phyloP scores from a whole-genome alignment of 1,140 invertebrate genomes.

The Ceratina calcarata region DNA sequence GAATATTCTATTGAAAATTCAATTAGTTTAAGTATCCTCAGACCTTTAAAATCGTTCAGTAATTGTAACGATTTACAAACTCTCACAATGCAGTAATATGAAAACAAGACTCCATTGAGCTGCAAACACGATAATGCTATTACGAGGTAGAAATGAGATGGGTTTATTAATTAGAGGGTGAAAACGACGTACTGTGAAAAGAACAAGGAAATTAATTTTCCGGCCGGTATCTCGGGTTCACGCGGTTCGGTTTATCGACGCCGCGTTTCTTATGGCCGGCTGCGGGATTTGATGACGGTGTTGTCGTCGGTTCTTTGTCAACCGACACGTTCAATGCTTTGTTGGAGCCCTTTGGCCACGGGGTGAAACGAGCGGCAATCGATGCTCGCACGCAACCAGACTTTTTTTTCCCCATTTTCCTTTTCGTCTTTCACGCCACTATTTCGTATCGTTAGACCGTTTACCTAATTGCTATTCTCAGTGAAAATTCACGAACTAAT shows the following conservation, averaged over 20 bases:
- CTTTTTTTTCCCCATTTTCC: background rate
- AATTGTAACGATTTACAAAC: too few species aligned
- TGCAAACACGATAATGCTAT: background rate
- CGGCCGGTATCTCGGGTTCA: background rate
- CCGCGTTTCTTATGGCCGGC: background rate
- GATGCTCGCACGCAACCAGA: background rate
- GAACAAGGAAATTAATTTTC: slow-evolving; percentile 13
- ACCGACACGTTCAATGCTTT: background rate
- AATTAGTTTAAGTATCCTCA: too few species aligned
- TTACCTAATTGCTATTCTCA: too few species aligned
- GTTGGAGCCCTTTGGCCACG: background rate
- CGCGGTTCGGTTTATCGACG: background rate
- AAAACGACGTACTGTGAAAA: background rate
- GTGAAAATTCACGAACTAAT: too few species aligned
- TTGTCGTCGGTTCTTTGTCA: background rate
- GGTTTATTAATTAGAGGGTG: background rate
- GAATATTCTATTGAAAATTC: too few species aligned
- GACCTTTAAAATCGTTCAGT: too few species aligned
- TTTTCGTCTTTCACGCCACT: background rate
- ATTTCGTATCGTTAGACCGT: too few species aligned
- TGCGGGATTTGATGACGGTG: background rate
- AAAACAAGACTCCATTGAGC: too few species aligned
- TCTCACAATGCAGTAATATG: too few species aligned
- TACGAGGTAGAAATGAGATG: background rate
- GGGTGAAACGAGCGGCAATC: background rate